These are phyloP conservation scores for Drosophila formosana DNA, from an alignment of 2,888 invertebrate species.

Conservation along the genomic window DNA sequence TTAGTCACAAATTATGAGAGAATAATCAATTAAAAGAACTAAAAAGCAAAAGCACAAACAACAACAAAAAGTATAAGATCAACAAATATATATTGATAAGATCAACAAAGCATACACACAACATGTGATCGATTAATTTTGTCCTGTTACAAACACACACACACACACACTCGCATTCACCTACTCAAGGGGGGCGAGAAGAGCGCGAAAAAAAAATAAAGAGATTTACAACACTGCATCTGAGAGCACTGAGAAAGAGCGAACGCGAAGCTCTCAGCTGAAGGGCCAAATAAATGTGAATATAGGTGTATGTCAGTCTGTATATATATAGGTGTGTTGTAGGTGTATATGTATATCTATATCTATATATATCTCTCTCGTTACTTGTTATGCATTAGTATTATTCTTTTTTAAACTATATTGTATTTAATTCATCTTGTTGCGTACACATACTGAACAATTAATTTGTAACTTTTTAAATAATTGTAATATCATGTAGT, in stretches of 20 bases:
- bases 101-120: conserved; percentile 5
- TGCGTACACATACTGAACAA: conserved; percentile 54
- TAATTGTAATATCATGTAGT: conserved; percentile 36
- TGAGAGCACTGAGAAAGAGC: background rate
- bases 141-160: conserved; percentile 14
- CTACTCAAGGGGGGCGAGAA: conserved; percentile 1
- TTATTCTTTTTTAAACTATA: conserved; percentile 16
- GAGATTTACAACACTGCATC: conserved; percentile 23
- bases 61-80: conserved; percentile 6
- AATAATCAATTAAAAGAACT: conserved; percentile 10
- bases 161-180: conserved; percentile 15
- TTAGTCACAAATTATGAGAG: conserved; percentile 49
- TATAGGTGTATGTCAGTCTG: conserved; percentile 55
- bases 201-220: background rate
- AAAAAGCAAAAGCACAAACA: conserved; percentile 25
- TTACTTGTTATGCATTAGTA: conserved; percentile 12
- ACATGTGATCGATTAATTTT: conserved; percentile 8
- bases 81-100: background rate
- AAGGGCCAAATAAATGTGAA: conserved; percentile 36
- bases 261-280: background rate
- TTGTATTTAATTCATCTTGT: conserved; percentile 27
- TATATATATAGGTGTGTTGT: conserved; percentile 33
- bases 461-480: conserved; percentile 49
- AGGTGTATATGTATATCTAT: conserved; percentile 20
- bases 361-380: conserved; percentile 15